These are phyloP conservation scores for Erythrocercus mccallii DNA, from an alignment of 2,113 vertebrate species.

Conservation along the genomic window DNA sequence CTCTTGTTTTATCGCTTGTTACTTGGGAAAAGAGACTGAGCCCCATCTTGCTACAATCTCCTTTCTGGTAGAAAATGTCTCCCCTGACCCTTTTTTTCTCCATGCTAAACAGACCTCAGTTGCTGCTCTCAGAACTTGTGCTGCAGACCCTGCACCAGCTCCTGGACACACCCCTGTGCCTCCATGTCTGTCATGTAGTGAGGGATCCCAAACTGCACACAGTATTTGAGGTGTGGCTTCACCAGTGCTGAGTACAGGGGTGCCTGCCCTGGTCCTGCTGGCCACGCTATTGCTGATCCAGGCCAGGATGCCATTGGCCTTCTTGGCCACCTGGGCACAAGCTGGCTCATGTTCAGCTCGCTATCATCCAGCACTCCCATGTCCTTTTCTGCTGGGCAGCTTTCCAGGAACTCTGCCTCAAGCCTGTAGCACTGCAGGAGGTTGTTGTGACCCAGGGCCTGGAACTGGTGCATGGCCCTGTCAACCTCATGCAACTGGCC, in stretches of 20 bases:
- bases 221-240: neutral
- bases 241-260: rapidly evolving
- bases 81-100: neutral
- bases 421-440: rapidly evolving
- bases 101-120: neutral
- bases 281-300: neutral
- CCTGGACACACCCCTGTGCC: neutral
- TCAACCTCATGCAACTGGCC: neutral
- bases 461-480: neutral
- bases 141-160: neutral
- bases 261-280: neutral
- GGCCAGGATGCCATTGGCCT: neutral
- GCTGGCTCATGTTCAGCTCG: rapidly evolving
- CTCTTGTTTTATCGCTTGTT: neutral
- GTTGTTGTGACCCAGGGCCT: neutral
- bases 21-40: neutral
- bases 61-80: neutral
- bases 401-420: neutral
- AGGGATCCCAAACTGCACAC: neutral
- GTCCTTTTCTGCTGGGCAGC: neutral
- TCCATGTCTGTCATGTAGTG: rapidly evolving
- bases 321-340: neutral
- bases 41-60: neutral
- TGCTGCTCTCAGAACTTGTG: neutral
- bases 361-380: neutral